Evolutionary conservation across 2,888 invertebrate species (phyloP).

Genomic region (Spilarctia lutea): DNA sequence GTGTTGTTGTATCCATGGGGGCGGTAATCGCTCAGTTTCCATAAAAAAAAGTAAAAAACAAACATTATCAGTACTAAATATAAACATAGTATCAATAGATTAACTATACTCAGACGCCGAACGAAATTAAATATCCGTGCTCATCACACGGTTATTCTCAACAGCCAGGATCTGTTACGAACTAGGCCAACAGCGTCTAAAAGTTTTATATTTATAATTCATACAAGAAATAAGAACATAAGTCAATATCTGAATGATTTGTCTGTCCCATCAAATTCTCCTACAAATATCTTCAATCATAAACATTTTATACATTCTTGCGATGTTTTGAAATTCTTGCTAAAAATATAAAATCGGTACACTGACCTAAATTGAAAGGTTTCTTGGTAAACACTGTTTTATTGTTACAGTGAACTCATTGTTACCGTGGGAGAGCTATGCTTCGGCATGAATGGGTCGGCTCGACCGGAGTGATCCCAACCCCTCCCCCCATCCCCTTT

Average conservation of each 20-base stretch:
- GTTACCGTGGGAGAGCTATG: no score
- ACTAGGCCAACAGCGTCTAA: background rate
- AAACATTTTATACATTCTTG: slow-evolving; percentile 1
- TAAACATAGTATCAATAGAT: no score
- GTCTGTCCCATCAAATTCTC: background rate
- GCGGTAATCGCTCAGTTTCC: no score
- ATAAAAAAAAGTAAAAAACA: no score
- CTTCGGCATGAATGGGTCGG: no score
- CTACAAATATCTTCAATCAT: background rate
- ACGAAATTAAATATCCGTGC: no score
- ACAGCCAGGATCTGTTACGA: background rate
- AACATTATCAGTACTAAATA: no score
- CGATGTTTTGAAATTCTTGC: slow-evolving; percentile 1
- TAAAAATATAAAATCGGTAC: slow-evolving; percentile 9
- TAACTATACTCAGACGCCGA: no score
- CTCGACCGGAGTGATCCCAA: no score
- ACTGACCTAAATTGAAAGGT: slow-evolving; percentile 5
- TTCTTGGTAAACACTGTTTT: slow-evolving; percentile 11
- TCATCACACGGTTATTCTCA: no score
- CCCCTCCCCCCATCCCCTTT: no score
- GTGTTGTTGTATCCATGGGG: no score
- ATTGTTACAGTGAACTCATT: slow-evolving; percentile 17
- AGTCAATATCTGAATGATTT: background rate
- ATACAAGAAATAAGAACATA: background rate
- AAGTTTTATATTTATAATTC: background rate